These are phyloP conservation scores for Hippoglossus stenolepis DNA, from an alignment of 2,113 vertebrate genomes.

Conservation along the genomic window DNA sequence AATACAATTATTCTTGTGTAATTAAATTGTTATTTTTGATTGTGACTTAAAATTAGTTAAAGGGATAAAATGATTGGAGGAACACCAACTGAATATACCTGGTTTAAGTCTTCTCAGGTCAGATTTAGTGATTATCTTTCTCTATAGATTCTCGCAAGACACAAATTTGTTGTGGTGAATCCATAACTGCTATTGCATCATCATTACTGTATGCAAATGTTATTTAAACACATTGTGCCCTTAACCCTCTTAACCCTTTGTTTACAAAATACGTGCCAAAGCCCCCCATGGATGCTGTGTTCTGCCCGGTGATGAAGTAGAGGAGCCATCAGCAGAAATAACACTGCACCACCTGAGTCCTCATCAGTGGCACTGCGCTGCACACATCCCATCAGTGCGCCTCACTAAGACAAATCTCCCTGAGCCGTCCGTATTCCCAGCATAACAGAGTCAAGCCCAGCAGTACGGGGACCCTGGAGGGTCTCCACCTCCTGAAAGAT, in stretches of 20 bases:
- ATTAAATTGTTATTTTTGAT: too few relatives aligned
- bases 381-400: constrained; percentile 78
- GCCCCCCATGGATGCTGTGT: constrained; percentile 35
- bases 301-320: constrained; percentile 75
- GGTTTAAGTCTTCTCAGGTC: neutral
- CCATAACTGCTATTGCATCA: constrained; percentile 2
- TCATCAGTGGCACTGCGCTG: constrained; percentile 74
- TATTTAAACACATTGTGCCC: constrained; percentile 2
- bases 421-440: constrained; percentile 76
- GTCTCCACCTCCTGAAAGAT: constrained; percentile 75
- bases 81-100: constrained; percentile 4
- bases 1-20: too few relatives aligned
- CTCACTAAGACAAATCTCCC: constrained; percentile 83
- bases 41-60: too few relatives aligned
- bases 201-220: constrained; percentile 9
- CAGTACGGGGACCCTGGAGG: constrained; percentile 69
- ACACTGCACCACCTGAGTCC: constrained; percentile 80
- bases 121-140: constrained; percentile 9
- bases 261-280: constrained; percentile 17
- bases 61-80: neutral
- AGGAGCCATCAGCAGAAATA: constrained; percentile 79
- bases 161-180: constrained; percentile 6
- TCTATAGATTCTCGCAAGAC: neutral
- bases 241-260: constrained; percentile 8
- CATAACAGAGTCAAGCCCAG: constrained; percentile 66